Evolutionary conservation across 2,797 vertebrate genomes (phyloP), one percentile per base, ranked within the genome.

Genomic region (Schizopygopsis malacanthus): DNA sequence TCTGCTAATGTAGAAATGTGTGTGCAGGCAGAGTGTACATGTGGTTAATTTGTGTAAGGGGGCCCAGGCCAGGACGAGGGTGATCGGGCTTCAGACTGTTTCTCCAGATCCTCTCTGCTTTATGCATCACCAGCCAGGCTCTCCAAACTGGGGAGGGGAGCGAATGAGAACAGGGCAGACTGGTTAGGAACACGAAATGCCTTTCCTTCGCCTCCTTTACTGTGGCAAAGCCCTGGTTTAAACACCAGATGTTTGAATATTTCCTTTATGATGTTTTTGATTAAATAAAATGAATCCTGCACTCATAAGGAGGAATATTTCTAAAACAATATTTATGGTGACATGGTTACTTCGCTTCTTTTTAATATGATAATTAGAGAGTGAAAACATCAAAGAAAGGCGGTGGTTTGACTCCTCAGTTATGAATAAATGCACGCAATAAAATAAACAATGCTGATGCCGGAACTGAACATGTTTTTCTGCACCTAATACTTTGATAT

Each of bases 191-290:
- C 89, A 91, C 86, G 86, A 82, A 91, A 90, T 88, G 84, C 84
- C 59, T 88, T 82, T 88, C 86, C 72, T 88, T 87, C 65, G 63
- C 79, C 73, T 88, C 78, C 88, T 90, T 88, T 90, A 89, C 89
- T 92, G 91, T 90, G 88, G 91, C 89, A 88, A 91, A 89, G 87
- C 79, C 71, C 56, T 86, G 80, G 88, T 90, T 92, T 90, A 86
- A 88, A 89, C 87, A 87, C 91, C 90, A 92, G 91, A 92, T 92
- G 91, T 92, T 87, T 69, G 81, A 88, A 91, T 91, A 90, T 90
- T 92, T 90, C 86, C 83, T 89, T 86, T 90, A 88, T 92, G 89
- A 90, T 91, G 90, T 87, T 90, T 89, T 89, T 89, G 85, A 91
- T 91, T 90, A 90, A 90, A 90, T 89, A 89, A 87, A 88, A 88